Conservation (phyloP, 2,113 vertebrate species). For the Vicugna pacos region DNA sequence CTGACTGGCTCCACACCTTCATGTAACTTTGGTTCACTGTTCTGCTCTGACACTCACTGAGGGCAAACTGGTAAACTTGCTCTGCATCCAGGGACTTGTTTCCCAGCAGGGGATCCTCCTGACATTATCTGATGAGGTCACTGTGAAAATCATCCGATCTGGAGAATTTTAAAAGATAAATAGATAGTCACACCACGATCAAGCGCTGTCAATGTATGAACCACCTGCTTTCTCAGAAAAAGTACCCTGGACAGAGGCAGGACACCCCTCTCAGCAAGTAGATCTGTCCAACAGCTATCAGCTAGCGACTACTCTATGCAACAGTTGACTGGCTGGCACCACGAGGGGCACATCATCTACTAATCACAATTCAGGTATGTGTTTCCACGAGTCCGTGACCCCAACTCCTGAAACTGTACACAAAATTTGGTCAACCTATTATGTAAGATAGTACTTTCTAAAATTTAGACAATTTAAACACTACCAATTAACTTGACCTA, state of each 20-base stretch:
- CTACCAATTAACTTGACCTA: neutral
- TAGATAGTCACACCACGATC: neutral
- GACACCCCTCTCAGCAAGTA: neutral
- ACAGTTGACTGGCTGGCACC: neutral
- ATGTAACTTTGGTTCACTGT: neutral
- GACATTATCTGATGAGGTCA: neutral
- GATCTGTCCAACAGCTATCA: neutral
- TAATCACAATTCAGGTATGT: neutral
- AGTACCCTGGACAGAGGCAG: neutral
- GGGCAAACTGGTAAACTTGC: neutral
- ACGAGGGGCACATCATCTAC: neutral
- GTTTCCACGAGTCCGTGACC: neutral
- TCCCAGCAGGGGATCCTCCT: neutral
- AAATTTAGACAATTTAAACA: neutral
- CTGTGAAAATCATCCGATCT: neutral
- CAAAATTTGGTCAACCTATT: neutral
- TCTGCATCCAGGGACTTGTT: neutral
- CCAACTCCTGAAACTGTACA: neutral
- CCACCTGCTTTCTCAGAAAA: neutral
- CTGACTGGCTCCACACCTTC: neutral
- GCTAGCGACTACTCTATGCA: neutral
- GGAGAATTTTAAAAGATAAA: neutral
- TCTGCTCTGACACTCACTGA: neutral
- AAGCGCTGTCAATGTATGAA: neutral
- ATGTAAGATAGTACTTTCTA: neutral